A percentile compares a stretch with the other conserved stretches of the same genome.
These are phyloP conservation scores for Meloidogyne hapla DNA, from an alignment of 1,140 invertebrate species.

Conservation along the genomic window DNA sequence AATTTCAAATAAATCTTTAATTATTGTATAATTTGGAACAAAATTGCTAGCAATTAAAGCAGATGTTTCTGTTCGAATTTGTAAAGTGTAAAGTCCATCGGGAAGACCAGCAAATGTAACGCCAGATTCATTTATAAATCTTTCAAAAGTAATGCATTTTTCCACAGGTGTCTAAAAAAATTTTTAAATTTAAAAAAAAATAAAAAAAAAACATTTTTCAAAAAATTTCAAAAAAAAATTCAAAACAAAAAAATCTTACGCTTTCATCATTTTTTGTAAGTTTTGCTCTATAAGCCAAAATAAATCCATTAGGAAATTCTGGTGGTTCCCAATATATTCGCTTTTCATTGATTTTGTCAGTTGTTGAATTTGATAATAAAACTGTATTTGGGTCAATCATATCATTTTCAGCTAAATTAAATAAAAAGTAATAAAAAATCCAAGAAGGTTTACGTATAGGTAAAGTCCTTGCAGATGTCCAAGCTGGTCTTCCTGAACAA, in stretches of 20 bases:
- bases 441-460: conserved; percentile 40
- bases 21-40: conserved; percentile 71
- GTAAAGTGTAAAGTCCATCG: conserved; percentile 82
- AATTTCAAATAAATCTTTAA: conserved; percentile 72
- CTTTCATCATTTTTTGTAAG: conserved; percentile 34
- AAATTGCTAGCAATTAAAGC: conserved; percentile 73
- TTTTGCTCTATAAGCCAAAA: conserved; percentile 49
- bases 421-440: background rate
- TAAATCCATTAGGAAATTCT: conserved; percentile 51
- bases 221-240: background rate
- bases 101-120: conserved; percentile 66
- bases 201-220: background rate
- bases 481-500: conserved; percentile 39
- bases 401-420: conserved; percentile 49
- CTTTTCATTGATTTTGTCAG: conserved; percentile 12
- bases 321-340: conserved; percentile 50
- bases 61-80: conserved; percentile 76
- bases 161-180: conserved; percentile 48
- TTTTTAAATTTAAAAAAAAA: conserved; percentile 13
- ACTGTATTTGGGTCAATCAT: conserved; percentile 45
- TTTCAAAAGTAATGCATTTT: conserved; percentile 32
- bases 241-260: conserved; percentile 42
- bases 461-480: conserved; percentile 38
- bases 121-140: conserved; percentile 43
- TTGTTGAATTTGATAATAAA: conserved; percentile 33